phyloP scores from a whole-genome alignment of 2,113 vertebrate genomes.

The Narcine bancroftii region DNA sequence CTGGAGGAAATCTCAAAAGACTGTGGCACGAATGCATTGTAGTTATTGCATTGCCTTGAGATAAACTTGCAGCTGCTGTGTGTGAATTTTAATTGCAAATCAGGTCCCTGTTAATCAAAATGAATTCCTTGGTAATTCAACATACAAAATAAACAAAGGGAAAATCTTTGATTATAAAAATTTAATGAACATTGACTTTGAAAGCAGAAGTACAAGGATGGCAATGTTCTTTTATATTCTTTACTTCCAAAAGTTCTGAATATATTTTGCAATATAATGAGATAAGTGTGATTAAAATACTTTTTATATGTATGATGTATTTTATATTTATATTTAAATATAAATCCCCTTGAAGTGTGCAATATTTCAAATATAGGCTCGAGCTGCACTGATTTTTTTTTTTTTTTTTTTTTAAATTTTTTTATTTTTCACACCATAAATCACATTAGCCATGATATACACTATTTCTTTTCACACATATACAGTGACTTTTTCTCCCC shows the following conservation, averaged over 20 bases:
- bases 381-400: no score
- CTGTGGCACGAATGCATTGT: neutral
- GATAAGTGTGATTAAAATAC: neutral
- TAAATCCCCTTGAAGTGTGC: neutral
- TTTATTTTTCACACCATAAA: no score
- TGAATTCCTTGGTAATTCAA: neutral
- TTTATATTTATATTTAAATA: neutral
- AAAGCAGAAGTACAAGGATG: neutral
- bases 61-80: slow-evolving; percentile 5
- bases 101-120: slow-evolving; percentile 23
- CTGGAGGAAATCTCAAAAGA: neutral
- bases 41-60: slow-evolving; percentile 17
- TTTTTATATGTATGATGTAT: neutral
- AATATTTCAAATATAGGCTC: neutral
- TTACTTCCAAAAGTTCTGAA: neutral
- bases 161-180: slow-evolving; percentile 16
- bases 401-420: no score
- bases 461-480: no score
- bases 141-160: neutral
- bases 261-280: neutral
- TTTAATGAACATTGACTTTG: slow-evolving; percentile 9
- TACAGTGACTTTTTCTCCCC: no score
- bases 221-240: neutral
- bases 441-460: no score
- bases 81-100: neutral